These are phyloP conservation scores for Apodemus agrarius DNA, from an alignment of 2,797 vertebrate species.

Conservation along the genomic window DNA sequence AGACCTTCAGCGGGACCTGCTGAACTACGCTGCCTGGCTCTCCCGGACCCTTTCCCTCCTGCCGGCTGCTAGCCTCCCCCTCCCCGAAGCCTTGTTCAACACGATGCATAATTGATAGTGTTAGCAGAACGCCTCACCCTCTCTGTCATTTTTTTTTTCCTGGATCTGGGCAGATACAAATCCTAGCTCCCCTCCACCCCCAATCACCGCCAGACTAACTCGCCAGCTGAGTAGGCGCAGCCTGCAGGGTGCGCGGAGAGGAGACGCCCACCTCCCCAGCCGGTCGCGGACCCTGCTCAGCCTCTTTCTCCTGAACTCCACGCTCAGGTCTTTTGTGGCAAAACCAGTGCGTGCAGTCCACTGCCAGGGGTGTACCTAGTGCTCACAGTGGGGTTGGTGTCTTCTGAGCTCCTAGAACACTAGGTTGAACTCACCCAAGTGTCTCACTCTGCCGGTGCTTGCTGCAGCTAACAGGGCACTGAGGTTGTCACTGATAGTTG, in stretches of 20 bases:
- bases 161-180: conserved; percentile 57
- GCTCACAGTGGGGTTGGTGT: background rate
- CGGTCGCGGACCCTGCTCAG: background rate
- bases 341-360: background rate
- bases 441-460: background rate
- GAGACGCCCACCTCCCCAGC: background rate
- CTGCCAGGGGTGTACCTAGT: too few species aligned
- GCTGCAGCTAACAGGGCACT: background rate
- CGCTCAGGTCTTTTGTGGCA: conserved; percentile 61
- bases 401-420: background rate
- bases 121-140: conserved; percentile 76
- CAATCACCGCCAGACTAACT: background rate
- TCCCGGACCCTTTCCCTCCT: background rate
- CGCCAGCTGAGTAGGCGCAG: background rate
- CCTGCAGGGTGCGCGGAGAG: background rate
- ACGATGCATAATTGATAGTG: conserved; percentile 83
- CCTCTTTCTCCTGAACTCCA: background rate
- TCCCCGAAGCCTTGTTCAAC: conserved; percentile 72
- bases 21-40: background rate
- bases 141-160: conserved; percentile 66
- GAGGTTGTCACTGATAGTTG: background rate
- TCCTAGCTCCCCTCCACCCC: background rate
- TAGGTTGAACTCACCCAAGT: background rate
- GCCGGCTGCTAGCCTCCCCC: conserved; percentile 51
- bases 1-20: conserved; percentile 14